Base-by-base conservation (phyloP, 2,888 invertebrate genomes). In the Tinea semifulvella region DNA sequence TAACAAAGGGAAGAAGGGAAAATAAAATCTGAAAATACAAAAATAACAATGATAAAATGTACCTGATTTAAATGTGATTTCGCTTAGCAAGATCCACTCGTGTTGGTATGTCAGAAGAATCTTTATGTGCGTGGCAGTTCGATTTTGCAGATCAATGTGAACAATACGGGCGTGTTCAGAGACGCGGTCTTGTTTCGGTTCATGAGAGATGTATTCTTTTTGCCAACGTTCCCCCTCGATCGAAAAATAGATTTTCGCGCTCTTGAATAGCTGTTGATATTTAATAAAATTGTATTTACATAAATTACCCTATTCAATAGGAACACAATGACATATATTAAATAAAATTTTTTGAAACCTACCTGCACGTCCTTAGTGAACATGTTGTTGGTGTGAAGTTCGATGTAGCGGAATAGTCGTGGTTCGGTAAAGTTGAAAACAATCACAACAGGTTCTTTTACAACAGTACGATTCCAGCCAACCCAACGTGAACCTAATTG, bases 1-100 rank as follows among this genome's bases (percentile, higher is more conserved):
- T 16, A 35, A 5, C 3, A 17, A 35, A 17, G 10, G 36, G 36
- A 18, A 36, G 6, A 6, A 36, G 5, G 5, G 25, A 22, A 7
- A 22, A 22, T 7, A 22, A 7, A 7, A 22, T 22, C 8, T 22
- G 8, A 22, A 7, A 7, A 7, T 22, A 22, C 8, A 28, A 26
- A 7, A 40, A 14, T 11, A 13, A n/a, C n/a, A n/a, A n/a, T n/a
- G n/a, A n/a, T n/a, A 16, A 19, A 43, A 70, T 85, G 84, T 70
- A 90, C 91, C 83, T 48, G 94, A 91, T 55, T 88, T 87, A 63
- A 96, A 95, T 27, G 88, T 86, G 54, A 96, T 84, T 75, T 96
- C 96, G 69, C 94, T 94, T 59, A 96, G 85, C 52, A 96, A 84
- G 49, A 96, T 88, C 95, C 95, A 96, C 61, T 89, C 88, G 52